A percentile compares a stretch with the other conserved stretches of the same genome.
Evolutionary conservation across 2,888 invertebrate genomes (phyloP).

Genomic region (Campoletis raptor): DNA sequence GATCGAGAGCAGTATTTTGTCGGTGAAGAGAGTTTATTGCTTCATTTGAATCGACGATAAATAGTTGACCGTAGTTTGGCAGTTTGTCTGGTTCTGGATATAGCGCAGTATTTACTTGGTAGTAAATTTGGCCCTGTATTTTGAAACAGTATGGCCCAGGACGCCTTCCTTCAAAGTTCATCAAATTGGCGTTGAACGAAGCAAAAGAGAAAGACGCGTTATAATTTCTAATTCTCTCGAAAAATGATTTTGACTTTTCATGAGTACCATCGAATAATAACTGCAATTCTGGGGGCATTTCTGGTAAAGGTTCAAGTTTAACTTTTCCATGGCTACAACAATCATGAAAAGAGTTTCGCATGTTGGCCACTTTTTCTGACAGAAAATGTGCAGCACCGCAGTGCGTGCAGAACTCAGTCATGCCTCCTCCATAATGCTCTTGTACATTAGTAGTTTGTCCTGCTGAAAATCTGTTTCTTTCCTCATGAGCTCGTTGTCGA

Average conservation of each 20-base stretch:
- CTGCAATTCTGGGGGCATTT: conserved; percentile 44
- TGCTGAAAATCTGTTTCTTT: not conserved
- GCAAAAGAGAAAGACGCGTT: conserved; percentile 66
- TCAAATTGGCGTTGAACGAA: conserved; percentile 64
- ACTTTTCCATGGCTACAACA: conserved; percentile 64
- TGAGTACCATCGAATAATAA: conserved; percentile 60
- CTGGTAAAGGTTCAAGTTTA: conserved; percentile 51
- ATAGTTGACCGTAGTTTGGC: conserved; percentile 17
- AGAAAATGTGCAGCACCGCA: conserved; percentile 61
- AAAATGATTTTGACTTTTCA: conserved; percentile 57
- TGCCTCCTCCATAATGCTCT: conserved; percentile 53
- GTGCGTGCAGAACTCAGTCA: conserved; percentile 40
- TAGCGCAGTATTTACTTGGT: conserved; percentile 36
- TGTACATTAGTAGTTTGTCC: conserved; percentile 19
- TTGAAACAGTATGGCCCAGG: conserved; percentile 61
- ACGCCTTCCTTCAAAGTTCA: conserved; percentile 55
- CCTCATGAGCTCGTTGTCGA: not conserved
- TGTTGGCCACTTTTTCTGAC: conserved; percentile 55
- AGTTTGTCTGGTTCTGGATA: conserved; percentile 42
- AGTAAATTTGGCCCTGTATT: conserved; percentile 64
- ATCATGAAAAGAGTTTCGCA: conserved; percentile 64
- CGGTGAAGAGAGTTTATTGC: conserved; percentile 17
- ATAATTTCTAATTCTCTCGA: conserved; percentile 59
- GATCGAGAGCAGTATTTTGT: conserved; percentile 45
- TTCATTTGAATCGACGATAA: no score